Evolutionary conservation across 2,888 invertebrate species (phyloP), one percentile per base, ranked within the genome.

Genomic region (Amphimallon solstitiale): DNA sequence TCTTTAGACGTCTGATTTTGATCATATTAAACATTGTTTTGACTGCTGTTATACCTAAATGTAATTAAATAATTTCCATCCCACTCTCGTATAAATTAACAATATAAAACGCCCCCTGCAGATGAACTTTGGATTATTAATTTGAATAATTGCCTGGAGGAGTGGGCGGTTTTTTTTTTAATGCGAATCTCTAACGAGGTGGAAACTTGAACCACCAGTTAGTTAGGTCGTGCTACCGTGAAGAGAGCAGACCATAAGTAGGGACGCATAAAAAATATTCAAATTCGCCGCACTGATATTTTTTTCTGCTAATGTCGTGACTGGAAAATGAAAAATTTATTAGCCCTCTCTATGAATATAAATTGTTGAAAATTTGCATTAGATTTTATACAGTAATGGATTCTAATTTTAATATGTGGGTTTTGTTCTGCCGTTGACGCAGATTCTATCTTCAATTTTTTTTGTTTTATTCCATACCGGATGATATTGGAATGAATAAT

Each of bases 281-380:
- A 56, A 56, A 56, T 56, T 21, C 40, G 14, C n/a, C 35, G 35
- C 51, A 35, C 17, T 40, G 14, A 56, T 56, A 56, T 40, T 56
- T n/a, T n/a, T 56, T 34, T 56, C 40, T 40, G 40, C 23, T 56
- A 56, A 40, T 40, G 56, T 56, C 40, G 12, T 40, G 56, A 56
- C 56, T 56, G n/a, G 56, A 12, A 40, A 56, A 56, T 56, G 56
- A 56, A 35, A 35, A 56, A 56, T 56, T 38, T 56, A 56, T 56
- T 40, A 56, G 56, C 19, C 3, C 29, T 9, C 12, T 19, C 40
- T 40, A 56, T 56, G 56, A 56, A 56, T 56, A 56, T 56, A 19
- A 56, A 56, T 12, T 35, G 56, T 23, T 21, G 7, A 15, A 23
- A 23, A 56, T 56, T 56, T 56, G 56, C 56, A 56, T 56, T 14